Percentiles rank a stretch among this genome's conserved stretches.
Evolutionary conservation across 2,888 invertebrate species (phyloP).

Genomic region (Malthinus seriepunctatus): DNA sequence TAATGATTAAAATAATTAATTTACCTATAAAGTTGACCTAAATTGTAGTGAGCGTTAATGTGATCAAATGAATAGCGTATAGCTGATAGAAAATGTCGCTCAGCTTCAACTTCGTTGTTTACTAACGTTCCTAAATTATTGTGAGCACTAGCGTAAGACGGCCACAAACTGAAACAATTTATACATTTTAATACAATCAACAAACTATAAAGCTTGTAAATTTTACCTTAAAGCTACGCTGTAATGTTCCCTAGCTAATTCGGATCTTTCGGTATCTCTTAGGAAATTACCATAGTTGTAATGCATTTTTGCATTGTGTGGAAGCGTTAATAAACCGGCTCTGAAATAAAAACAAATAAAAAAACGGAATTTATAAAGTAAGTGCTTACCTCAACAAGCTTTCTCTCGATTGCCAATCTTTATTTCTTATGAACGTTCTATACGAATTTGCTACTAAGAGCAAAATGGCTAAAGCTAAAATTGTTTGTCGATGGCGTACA

Average conservation of each 20-base stretch:
- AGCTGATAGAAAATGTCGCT: slow-evolving; percentile 75
- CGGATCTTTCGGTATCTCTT: slow-evolving; percentile 73
- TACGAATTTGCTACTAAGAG: slow-evolving; percentile 67
- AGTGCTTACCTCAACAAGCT: slow-evolving; percentile 68
- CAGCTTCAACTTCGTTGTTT: slow-evolving; percentile 68
- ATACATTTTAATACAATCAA: slow-evolving; percentile 9
- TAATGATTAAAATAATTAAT: slow-evolving; percentile 39
- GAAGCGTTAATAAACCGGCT: slow-evolving; percentile 76
- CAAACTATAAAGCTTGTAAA: not conserved
- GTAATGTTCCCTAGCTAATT: slow-evolving; percentile 77
- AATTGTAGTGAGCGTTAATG: slow-evolving; percentile 82
- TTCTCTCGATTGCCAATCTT: slow-evolving; percentile 79
- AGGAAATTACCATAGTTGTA: slow-evolving; percentile 88
- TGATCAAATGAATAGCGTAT: slow-evolving; percentile 75
- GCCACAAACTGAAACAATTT: slow-evolving; percentile 71
- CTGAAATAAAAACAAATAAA: slow-evolving; percentile 56
- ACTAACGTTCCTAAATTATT: slow-evolving; percentile 85
- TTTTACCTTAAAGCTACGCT: slow-evolving; percentile 76
- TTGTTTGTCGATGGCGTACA: slow-evolving; percentile 55
- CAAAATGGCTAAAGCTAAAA: slow-evolving; percentile 60
- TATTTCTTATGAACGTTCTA: slow-evolving; percentile 70
- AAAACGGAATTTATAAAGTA: not conserved
- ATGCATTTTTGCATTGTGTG: slow-evolving; percentile 88
- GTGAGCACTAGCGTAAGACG: slow-evolving; percentile 82
- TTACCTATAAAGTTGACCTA: slow-evolving; percentile 81